Base-by-base conservation (phyloP, 2,888 invertebrate genomes). In the Kryphioiulus occultus region DNA sequence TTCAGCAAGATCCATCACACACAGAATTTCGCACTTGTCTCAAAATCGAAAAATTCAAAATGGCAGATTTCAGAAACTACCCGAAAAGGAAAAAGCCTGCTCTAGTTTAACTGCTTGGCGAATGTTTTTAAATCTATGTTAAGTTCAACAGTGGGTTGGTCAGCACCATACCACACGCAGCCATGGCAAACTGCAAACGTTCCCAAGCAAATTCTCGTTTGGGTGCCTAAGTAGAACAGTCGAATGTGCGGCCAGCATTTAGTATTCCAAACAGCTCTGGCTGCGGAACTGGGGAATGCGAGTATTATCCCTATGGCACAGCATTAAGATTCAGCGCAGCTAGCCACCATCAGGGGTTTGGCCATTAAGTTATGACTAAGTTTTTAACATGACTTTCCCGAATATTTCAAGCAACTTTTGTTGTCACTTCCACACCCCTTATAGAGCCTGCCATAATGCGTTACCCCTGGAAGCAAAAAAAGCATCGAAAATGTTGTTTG, bases 381-480 rank as follows among this genome's bases (percentile, higher is more conserved):
- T 68, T 68, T 68, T 68, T 68, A 68, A 68, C 68, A 68, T 68
- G 68, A 68, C 68, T 68, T 68, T 68, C 68, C 68, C 68, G 68
- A 22, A 68, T 68, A 68, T 68, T 68, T 68, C 68, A 68, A 68
- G 68, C 68, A 68, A 68, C 68, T 68, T 68, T 68, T 68, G 68
- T 68, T 68, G 68, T 68, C 68, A 68, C 68, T 68, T 68, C 68
- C 68, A 68, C 68, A 68, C 68, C 68, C 68, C 68, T 68, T 26
- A 10, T 47, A 26, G 26, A 22, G 68, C 68, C 68, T 26, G 68
- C 68, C 22, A 26, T 10, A 10, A 68, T 68, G 68, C 84, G 84
- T 84, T 84, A 84, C 84, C 84, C 68, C 84, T 32, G n/a, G 84
- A n/a, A 35, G 42, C 35, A 42, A 82, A 84, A 84, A 84, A 15